Conservation (phyloP, 35 echinoderm and acorn worm genomes). For the Apostichopus japonicus region DNA sequence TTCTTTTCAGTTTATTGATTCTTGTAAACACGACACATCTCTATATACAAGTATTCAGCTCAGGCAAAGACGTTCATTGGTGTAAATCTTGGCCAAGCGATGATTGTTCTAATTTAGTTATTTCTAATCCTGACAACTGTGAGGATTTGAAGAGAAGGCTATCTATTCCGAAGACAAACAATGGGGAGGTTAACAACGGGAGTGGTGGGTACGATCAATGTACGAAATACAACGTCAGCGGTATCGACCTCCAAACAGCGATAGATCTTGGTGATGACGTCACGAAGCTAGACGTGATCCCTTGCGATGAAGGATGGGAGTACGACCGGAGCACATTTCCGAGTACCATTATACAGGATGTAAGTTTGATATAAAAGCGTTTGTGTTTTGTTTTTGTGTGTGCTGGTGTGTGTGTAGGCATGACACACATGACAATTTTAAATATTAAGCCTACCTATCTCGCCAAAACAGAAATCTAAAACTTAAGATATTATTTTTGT, state of each 20-base stretch:
- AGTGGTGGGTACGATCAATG: neutral
- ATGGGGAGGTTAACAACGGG: neutral
- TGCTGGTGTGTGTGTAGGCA: too few species aligned
- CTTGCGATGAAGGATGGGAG: neutral
- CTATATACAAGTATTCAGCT: neutral
- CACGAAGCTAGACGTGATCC: neutral
- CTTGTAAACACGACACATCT: neutral
- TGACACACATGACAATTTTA: too few species aligned
- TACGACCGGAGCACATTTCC: neutral
- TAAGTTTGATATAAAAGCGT: neutral
- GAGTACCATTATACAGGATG: neutral
- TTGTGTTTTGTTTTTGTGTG: too few species aligned
- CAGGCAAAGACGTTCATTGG: conserved; percentile 6
- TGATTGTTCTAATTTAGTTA: neutral
- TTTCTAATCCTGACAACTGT: neutral
- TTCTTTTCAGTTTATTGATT: neutral
- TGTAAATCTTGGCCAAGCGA: conserved; percentile 1
- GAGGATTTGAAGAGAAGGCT: neutral
- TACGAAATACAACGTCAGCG: neutral
- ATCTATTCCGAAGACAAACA: neutral
- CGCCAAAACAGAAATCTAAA: too few species aligned
- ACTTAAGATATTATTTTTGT: too few species aligned
- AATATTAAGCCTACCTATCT: too few species aligned
- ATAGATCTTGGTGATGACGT: too few species aligned
- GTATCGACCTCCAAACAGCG: neutral